Base-by-base conservation (phyloP, 2,113 vertebrate genomes). In the Gobius niger region DNA sequence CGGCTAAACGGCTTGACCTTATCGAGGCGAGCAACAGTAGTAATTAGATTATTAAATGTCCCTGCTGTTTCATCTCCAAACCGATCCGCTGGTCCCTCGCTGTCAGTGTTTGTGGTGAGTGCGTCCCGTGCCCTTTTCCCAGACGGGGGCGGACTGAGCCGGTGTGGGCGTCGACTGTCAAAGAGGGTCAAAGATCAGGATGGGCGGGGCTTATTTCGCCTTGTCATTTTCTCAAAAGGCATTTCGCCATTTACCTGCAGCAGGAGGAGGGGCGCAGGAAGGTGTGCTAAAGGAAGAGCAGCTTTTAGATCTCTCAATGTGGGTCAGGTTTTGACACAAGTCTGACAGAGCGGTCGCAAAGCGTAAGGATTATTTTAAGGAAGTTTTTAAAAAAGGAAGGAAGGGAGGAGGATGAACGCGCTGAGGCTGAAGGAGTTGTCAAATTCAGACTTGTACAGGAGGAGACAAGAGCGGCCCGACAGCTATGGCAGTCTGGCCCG, bases 381-480 rank as follows among this genome's bases (percentile, higher is more conserved):
- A 10, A 46, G 40, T 76, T 34, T 13, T 9, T 75, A 68, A 82
- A 81, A 75, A 1, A 72, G 72, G 64, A 12, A 59, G 64, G 10
- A 34, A 52, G 60, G 47, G 57, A 61, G 73, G 6, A 89, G 80
- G 78, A 98, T 98, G 96, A 96, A 90, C 82, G 85, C 94, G 63
- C 76, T 97, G 79, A 94, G 93, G 88, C 92, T 98, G 78, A 98
- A 98, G 83, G 96, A 95, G 90, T 90, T 98, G 85, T 94, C 95
- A 49, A 93, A 96, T 47, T 98, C 96, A 9, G 94, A 95, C 82
- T 93, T 98, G 84, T 98, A 98, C 92, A 91, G 96, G 77, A 93
- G 96, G 65, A 93, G 96, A 85, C 92, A 95, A 73, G 95, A 96
- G 80, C 95, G 95, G 40, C 95, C 96, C 0, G 95, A 98, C 79